phyloP scores from a whole-genome alignment of 2,797 vertebrate genomes.

The Scolopax bukidnonensis region DNA sequence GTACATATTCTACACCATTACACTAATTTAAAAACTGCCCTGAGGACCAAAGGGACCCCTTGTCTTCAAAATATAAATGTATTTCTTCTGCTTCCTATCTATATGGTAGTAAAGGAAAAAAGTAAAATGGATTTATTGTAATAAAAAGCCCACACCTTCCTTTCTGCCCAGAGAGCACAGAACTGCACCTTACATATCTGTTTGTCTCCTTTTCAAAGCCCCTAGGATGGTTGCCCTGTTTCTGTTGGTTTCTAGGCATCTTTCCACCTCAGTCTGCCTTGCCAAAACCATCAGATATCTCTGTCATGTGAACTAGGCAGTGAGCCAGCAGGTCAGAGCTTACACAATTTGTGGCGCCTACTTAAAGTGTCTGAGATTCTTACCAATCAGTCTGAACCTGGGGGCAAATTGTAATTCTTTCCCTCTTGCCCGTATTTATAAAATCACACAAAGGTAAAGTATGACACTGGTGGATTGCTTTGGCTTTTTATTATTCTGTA shows the following conservation, averaged over 20 bases:
- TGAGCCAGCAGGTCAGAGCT: constrained; percentile 78
- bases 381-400: constrained; percentile 75
- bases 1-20: neutral
- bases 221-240: constrained; percentile 10
- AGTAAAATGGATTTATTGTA: neutral
- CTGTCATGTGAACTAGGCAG: constrained; percentile 79
- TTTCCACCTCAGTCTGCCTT: constrained; percentile 65
- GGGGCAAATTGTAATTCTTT: constrained; percentile 80
- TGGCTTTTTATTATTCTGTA: constrained; percentile 2
- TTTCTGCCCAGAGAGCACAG: neutral
- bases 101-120: neutral
- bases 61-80: neutral
- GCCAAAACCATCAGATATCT: constrained; percentile 77
- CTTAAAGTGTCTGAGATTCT: constrained; percentile 79
- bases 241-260: constrained; percentile 63
- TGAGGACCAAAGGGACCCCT: neutral
- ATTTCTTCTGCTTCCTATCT: neutral
- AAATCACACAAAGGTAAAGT: constrained; percentile 57
- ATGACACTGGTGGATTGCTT: constrained; percentile 38
- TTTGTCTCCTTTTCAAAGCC: neutral
- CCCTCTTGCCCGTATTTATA: constrained; percentile 38
- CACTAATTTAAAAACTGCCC: neutral
- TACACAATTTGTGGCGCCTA: constrained; percentile 83
- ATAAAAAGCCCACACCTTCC: neutral
- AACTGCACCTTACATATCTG: neutral